Evolutionary conservation across 1,140 invertebrate species (phyloP), one percentile per base, ranked within the genome.

Genomic region (Trichonephila clavata): DNA sequence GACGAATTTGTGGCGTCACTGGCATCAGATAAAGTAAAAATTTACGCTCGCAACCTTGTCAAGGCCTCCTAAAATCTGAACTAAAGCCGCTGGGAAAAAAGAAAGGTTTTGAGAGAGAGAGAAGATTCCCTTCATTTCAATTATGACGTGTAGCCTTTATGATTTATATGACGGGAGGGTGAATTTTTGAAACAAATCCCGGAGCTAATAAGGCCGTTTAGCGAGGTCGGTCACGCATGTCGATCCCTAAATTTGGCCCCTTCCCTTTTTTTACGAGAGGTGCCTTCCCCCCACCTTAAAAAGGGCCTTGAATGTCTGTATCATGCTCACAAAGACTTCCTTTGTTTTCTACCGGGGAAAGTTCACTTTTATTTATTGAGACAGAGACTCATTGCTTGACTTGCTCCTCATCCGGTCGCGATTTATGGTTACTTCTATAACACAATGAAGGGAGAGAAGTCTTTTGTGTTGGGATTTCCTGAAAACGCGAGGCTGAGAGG

Each of bases 11-110:
- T 16, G 3, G n/a, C 43, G 50, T 10, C 50, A 16, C 8, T 50
- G 21, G 10, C 50, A 57, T 84, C 81, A 84, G 81, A 84, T 84
- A 84, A 39, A 84, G 81, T 20, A 84, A 84, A 68, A 84, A 83
- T 57, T 83, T 84, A 84, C 21, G 21, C 14, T 59, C 27, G 14
- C 0, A 57, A 59, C 81, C 81, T 84, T 24, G 81, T 6, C 21
- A 84, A 84, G 81, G 81, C 81, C 81, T 59, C 81, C n/a, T 57
- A 13, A 50, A 50, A 50, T 43, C 50, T 50, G 50, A 50, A 50
- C 50, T 13, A 50, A 50, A 50, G 50, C 50, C 50, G 50, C 50
- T 63, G 61, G 18, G 18, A 63, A 63, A 63, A 39, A 21, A 20
- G 61, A 21, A 63, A 20, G 6, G 18, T 63, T 50, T 50, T 50